Evolutionary conservation across 2,113 vertebrate genomes (phyloP).

Genomic region (Psittacara wagleri): DNA sequence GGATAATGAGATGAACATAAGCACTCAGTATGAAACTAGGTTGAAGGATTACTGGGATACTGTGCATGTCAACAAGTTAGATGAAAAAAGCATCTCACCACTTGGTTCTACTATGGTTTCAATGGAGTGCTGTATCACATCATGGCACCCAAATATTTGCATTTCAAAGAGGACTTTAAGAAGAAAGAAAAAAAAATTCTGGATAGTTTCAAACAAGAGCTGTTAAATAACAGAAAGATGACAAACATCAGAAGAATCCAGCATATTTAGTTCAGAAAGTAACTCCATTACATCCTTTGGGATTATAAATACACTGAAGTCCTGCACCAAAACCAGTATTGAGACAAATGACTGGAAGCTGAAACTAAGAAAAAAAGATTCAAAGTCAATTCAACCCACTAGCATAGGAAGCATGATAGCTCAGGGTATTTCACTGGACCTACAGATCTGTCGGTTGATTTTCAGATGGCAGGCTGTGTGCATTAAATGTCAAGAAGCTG

Average conservation of each 20-base stretch:
- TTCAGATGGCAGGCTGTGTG: background rate
- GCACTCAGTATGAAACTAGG: background rate
- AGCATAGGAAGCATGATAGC: background rate
- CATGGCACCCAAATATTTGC: background rate
- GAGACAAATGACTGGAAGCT: background rate
- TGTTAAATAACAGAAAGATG: background rate
- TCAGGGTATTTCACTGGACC: background rate
- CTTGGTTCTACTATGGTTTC: background rate
- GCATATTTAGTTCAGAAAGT: background rate
- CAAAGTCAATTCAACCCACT: background rate
- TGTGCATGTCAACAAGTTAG: background rate
- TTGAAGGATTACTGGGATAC: background rate
- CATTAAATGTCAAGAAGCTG: background rate
- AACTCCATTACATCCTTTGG: background rate
- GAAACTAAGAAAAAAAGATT: background rate
- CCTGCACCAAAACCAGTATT: background rate
- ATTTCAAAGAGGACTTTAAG: background rate
- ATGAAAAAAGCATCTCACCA: background rate
- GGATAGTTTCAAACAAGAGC: background rate
- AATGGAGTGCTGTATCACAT: background rate
- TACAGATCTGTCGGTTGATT: background rate
- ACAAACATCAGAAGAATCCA: background rate
- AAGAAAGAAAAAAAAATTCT: background rate
- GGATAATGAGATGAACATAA: background rate
- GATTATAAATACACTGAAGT: background rate